These are phyloP conservation scores for Trichonephila clavata DNA, from an alignment of 1,140 invertebrate genomes.

Conservation along the genomic window DNA sequence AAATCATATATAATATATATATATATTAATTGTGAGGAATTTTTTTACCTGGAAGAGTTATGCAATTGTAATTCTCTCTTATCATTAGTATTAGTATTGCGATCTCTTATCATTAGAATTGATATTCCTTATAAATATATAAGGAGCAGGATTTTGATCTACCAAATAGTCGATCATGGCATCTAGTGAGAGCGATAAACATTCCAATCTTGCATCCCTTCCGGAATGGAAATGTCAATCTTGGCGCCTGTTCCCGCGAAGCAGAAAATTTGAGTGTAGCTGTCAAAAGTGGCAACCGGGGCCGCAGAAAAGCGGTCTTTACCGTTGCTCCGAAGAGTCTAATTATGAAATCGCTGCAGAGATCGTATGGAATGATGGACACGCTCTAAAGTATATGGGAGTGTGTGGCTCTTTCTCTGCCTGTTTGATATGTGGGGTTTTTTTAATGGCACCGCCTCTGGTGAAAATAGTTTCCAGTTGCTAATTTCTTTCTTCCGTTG, in stretches of 20 bases:
- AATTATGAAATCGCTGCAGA: constrained; percentile 55
- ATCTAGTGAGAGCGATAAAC: not conserved
- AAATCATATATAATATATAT: too few species aligned
- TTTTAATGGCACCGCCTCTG: constrained; percentile 23
- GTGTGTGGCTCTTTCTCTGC: not conserved
- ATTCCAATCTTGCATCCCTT: not conserved
- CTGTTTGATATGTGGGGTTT: not conserved
- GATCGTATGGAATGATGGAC: constrained; percentile 24
- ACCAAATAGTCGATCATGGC: too few species aligned
- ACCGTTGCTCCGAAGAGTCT: constrained; percentile 45
- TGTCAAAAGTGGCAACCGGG: constrained; percentile 31
- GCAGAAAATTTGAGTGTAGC: not conserved
- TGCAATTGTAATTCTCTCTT: too few species aligned
- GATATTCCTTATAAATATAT: too few species aligned
- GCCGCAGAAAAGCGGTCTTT: constrained; percentile 68
- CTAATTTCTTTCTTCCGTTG: not conserved
- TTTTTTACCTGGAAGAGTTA: too few species aligned
- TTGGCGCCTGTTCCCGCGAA: not conserved
- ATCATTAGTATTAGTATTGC: too few species aligned
- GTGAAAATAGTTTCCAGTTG: not conserved
- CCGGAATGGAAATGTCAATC: not conserved
- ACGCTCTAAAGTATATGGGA: constrained; percentile 50
- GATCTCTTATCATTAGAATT: too few species aligned
- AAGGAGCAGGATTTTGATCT: too few species aligned
- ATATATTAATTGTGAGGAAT: too few species aligned